Base-by-base conservation (phyloP, 2,888 invertebrate species). In the Lomographa bimaculata region DNA sequence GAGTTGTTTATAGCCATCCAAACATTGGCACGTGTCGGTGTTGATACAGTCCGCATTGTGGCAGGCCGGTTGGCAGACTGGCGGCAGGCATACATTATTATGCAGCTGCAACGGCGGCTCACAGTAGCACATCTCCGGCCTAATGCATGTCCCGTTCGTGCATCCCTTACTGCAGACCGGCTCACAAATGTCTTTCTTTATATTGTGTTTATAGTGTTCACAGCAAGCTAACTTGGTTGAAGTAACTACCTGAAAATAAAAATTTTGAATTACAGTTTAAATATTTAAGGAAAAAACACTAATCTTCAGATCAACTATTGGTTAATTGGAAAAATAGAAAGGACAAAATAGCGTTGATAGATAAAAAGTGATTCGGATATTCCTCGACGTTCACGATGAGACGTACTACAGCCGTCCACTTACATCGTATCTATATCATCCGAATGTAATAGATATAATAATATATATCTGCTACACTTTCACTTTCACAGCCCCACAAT, bases 61-160 rank as follows among this genome's bases (percentile, higher is more conserved):
- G 47, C 91, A 91, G 0, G 71, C 62, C 8, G 80, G 80, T 24
- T 71, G 60, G 34, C 90, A 90, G 0, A 59, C 47, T 0, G 85
- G 80, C 4, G 52, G 53, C 1, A 53, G 34, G 19, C 70, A 70
- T 0, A 38, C 44, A 7, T 54, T 35, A 3, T 51, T 52, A n/a
- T 39, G 20, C 2, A 64, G 29, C 1, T 35, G 12, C 5, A 57
- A 54, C 0, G 74, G 74, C 0, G 60, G 51, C 0, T 55, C 40
- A 38, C 86, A 86, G n/a, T 34, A 16, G 50, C 86, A 86, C 0
- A 37, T 23, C 5, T 68, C 49, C 0, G 73, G 70, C 0, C 52
- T 55, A 0, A 60, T 38, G 45, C 89, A 90, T 0, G 48, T 61
- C 0, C 77, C 76, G 19, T 69, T 53, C 0, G 32, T 30, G 50